These are phyloP conservation scores for Madoqua kirkii DNA, from an alignment of 2,113 vertebrate genomes.

Conservation along the genomic window DNA sequence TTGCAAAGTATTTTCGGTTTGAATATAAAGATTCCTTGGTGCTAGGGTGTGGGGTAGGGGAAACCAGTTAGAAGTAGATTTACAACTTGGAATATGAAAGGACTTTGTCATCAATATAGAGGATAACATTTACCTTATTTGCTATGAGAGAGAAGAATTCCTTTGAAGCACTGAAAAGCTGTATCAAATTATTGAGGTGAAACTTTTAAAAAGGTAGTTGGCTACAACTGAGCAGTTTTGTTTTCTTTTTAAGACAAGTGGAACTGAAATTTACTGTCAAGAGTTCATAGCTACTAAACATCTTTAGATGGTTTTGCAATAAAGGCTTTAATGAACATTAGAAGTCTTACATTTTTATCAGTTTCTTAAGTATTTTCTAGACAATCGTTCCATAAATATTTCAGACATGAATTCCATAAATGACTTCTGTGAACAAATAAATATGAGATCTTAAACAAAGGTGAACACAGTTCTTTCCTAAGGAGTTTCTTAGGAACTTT, in stretches of 20 bases:
- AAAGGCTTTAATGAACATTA: neutral
- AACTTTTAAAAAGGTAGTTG: neutral
- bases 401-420: neutral
- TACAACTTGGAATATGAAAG: neutral
- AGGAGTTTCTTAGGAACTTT: neutral
- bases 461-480: neutral
- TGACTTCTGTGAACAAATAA: neutral
- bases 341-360: neutral
- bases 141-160: neutral
- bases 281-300: neutral
- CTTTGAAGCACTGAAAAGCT: neutral
- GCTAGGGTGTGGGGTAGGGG: accelerated
- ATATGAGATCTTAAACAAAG: neutral
- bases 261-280: neutral
- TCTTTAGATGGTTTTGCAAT: neutral
- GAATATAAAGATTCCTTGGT: neutral
- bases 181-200: neutral
- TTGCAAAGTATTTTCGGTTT: neutral
- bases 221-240: neutral
- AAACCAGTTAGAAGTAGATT: neutral
- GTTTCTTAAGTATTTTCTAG: neutral
- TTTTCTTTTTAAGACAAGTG: neutral
- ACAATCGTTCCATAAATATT: neutral
- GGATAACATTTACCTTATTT: neutral
- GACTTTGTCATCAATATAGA: neutral